Percentiles rank a stretch among this genome's conserved stretches.
Evolutionary conservation across 2,888 invertebrate species (phyloP).

Genomic region (Emesis furor): DNA sequence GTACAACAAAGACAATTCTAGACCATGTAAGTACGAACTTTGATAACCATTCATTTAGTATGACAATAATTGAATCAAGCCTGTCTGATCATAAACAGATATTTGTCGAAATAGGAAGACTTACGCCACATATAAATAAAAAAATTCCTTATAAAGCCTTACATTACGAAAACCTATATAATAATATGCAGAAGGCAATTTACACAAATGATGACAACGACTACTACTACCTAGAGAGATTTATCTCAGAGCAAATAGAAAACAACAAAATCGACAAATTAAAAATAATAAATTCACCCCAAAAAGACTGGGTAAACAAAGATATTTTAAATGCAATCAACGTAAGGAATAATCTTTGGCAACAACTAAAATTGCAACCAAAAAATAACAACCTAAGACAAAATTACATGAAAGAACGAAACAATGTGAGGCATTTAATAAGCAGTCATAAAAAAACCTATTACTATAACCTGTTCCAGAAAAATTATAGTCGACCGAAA

Average conservation of each 20-base stretch:
- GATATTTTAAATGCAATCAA: conserved; percentile 43
- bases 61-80: not conserved
- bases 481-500: conserved; percentile 23
- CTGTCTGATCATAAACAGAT: not conserved
- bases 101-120: too few species aligned
- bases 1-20: not conserved
- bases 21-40: conserved; percentile 8
- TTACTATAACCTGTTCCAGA: conserved; percentile 30
- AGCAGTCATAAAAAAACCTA: conserved; percentile 26
- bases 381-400: conserved; percentile 24
- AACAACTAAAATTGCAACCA: conserved; percentile 23
- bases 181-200: too few species aligned
- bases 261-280: conserved; percentile 15
- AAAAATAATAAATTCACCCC: conserved; percentile 37
- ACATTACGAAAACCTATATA: not conserved
- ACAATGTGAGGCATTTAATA: conserved; percentile 15
- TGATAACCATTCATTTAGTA: not conserved
- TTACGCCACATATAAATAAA: not conserved
- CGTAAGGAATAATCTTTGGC: conserved; percentile 26
- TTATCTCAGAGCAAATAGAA: not conserved
- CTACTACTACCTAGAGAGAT: conserved; percentile 12
- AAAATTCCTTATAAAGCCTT: conserved; percentile 17
- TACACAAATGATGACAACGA: not conserved
- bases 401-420: not conserved
- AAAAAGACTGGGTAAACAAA: conserved; percentile 48